A percentile compares a stretch with the other conserved stretches of the same genome.
Evolutionary conservation across 2,888 invertebrate genomes (phyloP).

Genomic region (Cryptocheilus praepositus): DNA sequence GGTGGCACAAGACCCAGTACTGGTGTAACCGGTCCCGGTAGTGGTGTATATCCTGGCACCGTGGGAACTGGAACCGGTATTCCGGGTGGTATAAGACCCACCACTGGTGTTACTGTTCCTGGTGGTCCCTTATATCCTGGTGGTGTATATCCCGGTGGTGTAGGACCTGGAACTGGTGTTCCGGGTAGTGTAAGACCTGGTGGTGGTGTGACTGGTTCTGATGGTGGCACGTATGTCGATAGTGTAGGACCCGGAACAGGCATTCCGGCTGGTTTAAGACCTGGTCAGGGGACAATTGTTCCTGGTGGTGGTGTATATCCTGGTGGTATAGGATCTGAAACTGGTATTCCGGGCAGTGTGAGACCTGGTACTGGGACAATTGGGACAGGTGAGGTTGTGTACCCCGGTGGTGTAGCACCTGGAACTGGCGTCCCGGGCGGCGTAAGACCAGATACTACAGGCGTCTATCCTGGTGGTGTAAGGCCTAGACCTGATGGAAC

Average conservation of each 20-base stretch:
- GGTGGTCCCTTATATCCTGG: conserved; percentile 24
- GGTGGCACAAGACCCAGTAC: conserved; percentile 15
- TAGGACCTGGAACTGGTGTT: conserved; percentile 12
- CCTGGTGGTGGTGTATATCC: conserved; percentile 6
- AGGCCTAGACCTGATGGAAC: conserved; percentile 25
- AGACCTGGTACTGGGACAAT: conserved; percentile 8
- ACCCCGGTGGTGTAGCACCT: conserved; percentile 23
- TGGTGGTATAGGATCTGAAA: conserved; percentile 25
- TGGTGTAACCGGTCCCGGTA: conserved; percentile 9
- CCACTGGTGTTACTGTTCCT: background rate
- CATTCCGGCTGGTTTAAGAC: conserved; percentile 36
- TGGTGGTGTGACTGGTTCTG: conserved; percentile 31
- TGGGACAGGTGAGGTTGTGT: conserved; percentile 10
- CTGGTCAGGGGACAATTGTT: conserved; percentile 11
- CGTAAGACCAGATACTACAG: conserved; percentile 7
- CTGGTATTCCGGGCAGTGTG: conserved; percentile 11
- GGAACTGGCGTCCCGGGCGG: conserved; percentile 5
- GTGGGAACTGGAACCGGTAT: background rate
- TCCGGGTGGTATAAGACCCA: conserved; percentile 16
- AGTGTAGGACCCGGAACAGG: conserved; percentile 15
- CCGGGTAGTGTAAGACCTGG: conserved; percentile 26
- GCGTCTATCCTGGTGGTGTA: conserved; percentile 14
- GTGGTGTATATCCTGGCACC: conserved; percentile 24
- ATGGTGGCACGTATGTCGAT: conserved; percentile 30
- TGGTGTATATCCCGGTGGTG: conserved; percentile 23